phyloP scores from a whole-genome alignment of 2,113 vertebrate species.

The Heptranchias perlo region DNA sequence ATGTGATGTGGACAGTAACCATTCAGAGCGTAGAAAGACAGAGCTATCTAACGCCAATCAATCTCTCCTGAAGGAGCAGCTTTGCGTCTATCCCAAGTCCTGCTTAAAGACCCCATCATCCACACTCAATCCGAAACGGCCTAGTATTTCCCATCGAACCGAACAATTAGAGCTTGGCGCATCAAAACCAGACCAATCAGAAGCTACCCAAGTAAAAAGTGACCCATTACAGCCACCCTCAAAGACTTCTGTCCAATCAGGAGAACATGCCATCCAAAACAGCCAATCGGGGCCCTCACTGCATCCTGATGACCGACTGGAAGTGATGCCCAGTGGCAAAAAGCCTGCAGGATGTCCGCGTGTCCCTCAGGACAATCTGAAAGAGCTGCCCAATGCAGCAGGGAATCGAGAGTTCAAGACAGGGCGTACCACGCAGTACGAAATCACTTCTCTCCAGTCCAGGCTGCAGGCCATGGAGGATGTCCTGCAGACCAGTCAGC shows the following conservation, averaged over 20 bases:
- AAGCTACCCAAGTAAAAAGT: too few relatives aligned
- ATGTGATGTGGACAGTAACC: neutral
- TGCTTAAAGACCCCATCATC: constrained; percentile 1
- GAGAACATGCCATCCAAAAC: constrained; percentile 46
- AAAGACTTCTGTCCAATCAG: constrained; percentile 37
- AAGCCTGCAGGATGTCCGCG: too few relatives aligned
- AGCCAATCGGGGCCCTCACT: constrained; percentile 58
- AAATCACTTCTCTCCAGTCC: constrained; percentile 64
- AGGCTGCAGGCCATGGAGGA: constrained; percentile 77
- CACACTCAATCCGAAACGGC: neutral
- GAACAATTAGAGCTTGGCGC: neutral
- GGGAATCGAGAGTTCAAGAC: constrained; percentile 45
- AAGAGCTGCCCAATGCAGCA: neutral
- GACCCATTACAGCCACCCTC: neutral
- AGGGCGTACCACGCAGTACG: constrained; percentile 52
- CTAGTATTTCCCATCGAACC: neutral
- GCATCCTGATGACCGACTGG: constrained; percentile 68
- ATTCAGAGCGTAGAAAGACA: neutral
- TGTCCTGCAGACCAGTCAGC: constrained; percentile 79
- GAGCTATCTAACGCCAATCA: neutral
- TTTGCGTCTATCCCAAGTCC: neutral
- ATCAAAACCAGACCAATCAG: neutral
- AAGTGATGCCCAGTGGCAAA: constrained; percentile 64
- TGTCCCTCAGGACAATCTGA: constrained; percentile 46
- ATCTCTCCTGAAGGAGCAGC: neutral